Evolutionary conservation across 2,797 vertebrate genomes (phyloP), one percentile per base, ranked within the genome.

Genomic region (Chelidonichthys spinosus): DNA sequence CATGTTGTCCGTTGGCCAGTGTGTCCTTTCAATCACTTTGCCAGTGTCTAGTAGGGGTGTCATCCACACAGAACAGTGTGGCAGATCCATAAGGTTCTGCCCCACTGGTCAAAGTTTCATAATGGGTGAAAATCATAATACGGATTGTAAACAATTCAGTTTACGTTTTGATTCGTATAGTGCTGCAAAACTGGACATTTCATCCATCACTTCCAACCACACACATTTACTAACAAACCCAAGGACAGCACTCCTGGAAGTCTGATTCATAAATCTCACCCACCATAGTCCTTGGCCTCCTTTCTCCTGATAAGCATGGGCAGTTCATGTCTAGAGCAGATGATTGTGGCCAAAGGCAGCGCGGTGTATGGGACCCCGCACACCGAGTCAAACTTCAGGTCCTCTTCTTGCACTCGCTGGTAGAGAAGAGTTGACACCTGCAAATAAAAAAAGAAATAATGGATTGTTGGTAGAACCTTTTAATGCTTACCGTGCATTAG

Each of bases 331-430:
- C 55, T 91, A 0, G 95, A 92, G 83, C 96, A 96, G 80, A 99
- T 95, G 11, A 99, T 91, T 0, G 97, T 96, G 74, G 97, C 97
- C 76, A 99, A 8, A 0, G 98, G 98, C 79, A 98, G 92, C 0
- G 97, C 98, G 0, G 98, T 99, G 84, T 99, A 99, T 0, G 97
- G 98, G 0, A 98, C 98, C 0, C 98, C 97, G 44, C 98, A 99
- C 53, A 98, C 91, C 0, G 69, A 92, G 64, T 96, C 87, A 58
- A 95, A 98, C 64, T 75, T 50, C 0, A 97, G 61, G 0, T 85
- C 87, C 0, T 94, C 94, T n/a, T 91, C 89, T 2, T 76, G 72
- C 1, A 94, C 95, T 2, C 91, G 82, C 63, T 93, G 89, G 49
- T 97, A 96, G 42, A 99, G 95, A 7, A 97, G 89, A 32, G 72